phyloP scores from a whole-genome alignment of 2,888 invertebrate genomes.

The Cryptocheilus praepositus region DNA sequence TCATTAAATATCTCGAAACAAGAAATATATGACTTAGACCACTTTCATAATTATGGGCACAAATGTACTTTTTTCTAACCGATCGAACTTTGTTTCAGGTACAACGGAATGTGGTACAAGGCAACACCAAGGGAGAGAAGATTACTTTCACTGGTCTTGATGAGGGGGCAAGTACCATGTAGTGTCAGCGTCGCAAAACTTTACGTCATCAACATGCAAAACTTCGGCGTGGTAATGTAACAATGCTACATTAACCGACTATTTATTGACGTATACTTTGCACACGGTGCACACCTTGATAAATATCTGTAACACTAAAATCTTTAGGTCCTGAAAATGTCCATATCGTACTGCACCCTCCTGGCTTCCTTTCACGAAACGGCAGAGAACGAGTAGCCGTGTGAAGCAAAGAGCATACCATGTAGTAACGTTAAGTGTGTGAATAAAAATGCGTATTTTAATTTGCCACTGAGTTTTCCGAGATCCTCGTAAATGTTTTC shows the following conservation, averaged over 20 bases:
- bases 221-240: conserved; percentile 1
- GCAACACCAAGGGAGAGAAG: not conserved
- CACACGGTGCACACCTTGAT: not conserved
- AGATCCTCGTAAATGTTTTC: no score
- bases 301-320: not conserved
- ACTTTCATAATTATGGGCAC: no score
- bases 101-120: not conserved
- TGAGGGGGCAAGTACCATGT: not conserved
- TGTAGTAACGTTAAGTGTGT: no score
- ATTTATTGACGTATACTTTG: no score
- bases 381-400: no score
- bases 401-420: no score
- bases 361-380: not conserved
- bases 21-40: no score
- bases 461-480: no score
- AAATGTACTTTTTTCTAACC: not conserved
- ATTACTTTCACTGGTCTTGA: not conserved
- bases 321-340: not conserved
- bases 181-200: not conserved
- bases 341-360: not conserved
- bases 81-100: not conserved
- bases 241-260: not conserved
- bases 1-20: no score
- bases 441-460: no score
- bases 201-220: not conserved